A percentile compares a stretch with the other conserved stretches of the same genome.
Conservation (phyloP, 2,113 vertebrate species). For the Electrona antarctica region DNA sequence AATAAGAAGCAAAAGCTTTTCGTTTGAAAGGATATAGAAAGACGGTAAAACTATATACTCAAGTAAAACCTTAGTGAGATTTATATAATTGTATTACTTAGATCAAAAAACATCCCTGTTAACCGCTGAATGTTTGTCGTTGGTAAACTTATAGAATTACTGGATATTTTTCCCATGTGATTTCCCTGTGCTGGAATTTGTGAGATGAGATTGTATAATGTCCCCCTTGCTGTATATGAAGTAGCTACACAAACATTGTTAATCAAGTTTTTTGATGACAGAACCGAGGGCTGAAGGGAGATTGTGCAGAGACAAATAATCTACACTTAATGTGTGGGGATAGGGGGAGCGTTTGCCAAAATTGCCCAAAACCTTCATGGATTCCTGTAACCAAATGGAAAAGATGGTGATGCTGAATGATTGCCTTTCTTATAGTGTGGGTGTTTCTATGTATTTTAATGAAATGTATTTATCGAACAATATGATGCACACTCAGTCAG, state of each 20-base stretch:
- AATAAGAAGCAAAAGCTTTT: conserved; percentile 6
- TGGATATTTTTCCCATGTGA: conserved; percentile 66
- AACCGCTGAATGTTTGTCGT: conserved; percentile 70
- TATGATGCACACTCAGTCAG: conserved; percentile 7
- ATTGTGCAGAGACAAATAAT: conserved; percentile 19
- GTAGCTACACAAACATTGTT: conserved; percentile 37
- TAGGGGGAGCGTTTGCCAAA: conserved; percentile 31
- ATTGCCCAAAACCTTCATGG: conserved; percentile 28
- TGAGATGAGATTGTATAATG: conserved; percentile 43
- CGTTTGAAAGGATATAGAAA: conserved; percentile 14
- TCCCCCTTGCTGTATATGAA: conserved; percentile 58
- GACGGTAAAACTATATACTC: conserved; percentile 2
- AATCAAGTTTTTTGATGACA: conserved; percentile 21
- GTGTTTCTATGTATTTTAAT: conserved; percentile 22
- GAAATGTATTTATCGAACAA: conserved; percentile 33
- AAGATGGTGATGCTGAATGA: conserved; percentile 20
- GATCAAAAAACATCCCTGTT: conserved; percentile 40
- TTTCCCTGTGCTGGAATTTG: conserved; percentile 55
- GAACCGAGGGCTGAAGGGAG: conserved; percentile 16
- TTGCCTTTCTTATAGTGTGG: conserved; percentile 41
- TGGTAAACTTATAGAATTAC: conserved; percentile 61
- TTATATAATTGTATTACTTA: conserved; percentile 46
- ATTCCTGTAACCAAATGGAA: conserved; percentile 51
- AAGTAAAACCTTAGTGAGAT: conserved; percentile 18
- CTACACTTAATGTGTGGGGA: conserved; percentile 6